Conservation (phyloP, 2,113 vertebrate species). For the Parotia lawesii region DNA sequence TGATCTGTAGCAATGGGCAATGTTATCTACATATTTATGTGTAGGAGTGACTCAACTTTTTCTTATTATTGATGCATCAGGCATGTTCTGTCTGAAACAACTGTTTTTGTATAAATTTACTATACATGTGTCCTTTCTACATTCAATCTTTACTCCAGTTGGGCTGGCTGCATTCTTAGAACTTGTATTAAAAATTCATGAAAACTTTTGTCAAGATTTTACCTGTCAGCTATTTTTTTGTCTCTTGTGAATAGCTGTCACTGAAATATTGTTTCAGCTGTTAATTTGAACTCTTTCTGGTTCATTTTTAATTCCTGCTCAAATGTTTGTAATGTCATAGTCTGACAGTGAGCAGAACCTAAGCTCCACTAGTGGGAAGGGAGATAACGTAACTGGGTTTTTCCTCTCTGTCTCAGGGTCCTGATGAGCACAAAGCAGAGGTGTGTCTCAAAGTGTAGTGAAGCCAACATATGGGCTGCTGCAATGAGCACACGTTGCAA, state of each 20-base stretch:
- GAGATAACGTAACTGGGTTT: background rate
- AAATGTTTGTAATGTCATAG: background rate
- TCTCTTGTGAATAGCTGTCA: background rate
- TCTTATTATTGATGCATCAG: background rate
- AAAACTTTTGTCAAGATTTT: background rate
- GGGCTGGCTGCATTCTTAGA: background rate
- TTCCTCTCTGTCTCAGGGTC: background rate
- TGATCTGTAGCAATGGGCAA: background rate
- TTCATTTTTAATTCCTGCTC: background rate
- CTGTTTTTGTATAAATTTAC: background rate
- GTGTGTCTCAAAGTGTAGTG: background rate
- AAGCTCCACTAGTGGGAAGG: background rate
- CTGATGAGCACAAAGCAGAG: background rate
- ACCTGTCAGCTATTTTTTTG: background rate
- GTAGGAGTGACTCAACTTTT: background rate
- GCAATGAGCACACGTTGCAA: background rate
- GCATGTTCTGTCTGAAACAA: background rate
- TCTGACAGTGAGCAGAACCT: background rate
- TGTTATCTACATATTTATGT: background rate
- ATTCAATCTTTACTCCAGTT: background rate
- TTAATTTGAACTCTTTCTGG: background rate
- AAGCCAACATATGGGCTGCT: background rate
- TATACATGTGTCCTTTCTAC: background rate
- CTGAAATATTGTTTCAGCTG: background rate
- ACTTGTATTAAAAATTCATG: background rate